These are phyloP conservation scores for Caenorhabditis imperialis DNA, from an alignment of 2,888 invertebrate genomes.

Conservation along the genomic window DNA sequence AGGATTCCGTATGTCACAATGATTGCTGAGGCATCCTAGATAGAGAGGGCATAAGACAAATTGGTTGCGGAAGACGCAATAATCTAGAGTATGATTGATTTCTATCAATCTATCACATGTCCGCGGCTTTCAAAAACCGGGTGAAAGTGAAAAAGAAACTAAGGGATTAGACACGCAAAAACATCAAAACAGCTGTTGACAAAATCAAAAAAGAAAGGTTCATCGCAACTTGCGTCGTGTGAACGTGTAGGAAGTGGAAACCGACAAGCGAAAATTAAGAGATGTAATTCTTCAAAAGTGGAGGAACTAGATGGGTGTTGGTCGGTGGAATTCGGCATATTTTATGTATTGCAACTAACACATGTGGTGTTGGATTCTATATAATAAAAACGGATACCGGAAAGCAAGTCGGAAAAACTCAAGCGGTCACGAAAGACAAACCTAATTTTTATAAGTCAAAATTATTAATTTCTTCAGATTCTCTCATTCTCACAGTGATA, in stretches of 20 bases:
- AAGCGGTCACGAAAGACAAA: too few species aligned
- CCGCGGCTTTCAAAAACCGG: neutral
- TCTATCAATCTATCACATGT: constrained; percentile 34
- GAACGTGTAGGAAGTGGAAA: constrained; percentile 31
- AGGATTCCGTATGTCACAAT: too few species aligned
- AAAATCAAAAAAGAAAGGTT: constrained; percentile 3
- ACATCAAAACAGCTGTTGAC: constrained; percentile 35
- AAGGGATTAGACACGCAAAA: neutral
- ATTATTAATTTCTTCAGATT: too few species aligned
- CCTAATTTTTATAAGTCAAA: too few species aligned
- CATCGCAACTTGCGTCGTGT: constrained; percentile 1
- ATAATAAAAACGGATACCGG: too few species aligned
- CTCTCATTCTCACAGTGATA: neutral
- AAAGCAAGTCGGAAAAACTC: too few species aligned
- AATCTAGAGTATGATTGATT: neutral
- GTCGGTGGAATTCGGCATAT: constrained; percentile 24
- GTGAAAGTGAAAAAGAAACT: neutral
- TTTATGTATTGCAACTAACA: constrained; percentile 32
- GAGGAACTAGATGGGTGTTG: constrained; percentile 26
- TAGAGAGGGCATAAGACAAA: neutral
- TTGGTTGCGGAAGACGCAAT: neutral
- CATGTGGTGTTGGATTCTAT: too few species aligned
- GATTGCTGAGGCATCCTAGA: too few species aligned
- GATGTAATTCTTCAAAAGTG: neutral
- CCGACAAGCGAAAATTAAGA: neutral